Base-by-base conservation (phyloP, 1,140 invertebrate species). In the Drosophila paulistorum region DNA sequence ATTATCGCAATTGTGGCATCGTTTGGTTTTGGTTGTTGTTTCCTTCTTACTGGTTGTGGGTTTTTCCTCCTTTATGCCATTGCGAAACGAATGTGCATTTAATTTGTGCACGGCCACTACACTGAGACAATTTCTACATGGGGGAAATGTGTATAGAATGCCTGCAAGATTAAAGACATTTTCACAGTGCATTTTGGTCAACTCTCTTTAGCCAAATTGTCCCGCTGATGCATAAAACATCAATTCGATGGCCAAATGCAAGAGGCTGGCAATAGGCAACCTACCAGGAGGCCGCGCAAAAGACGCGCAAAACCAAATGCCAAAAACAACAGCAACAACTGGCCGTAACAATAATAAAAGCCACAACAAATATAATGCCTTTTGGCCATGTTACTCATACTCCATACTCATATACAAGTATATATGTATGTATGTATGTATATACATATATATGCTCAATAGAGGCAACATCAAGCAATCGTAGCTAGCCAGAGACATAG, bases 1-100 rank as follows among this genome's bases (percentile, higher is more conserved):
- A 89, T 89, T 89, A 89, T 89, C 84, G 84, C 80, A 89, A 89
- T 90, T 90, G 85, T 89, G 86, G 84, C 85, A 89, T 89, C 84
- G 81, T 89, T 77, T 83, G 45, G 17, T 51, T 51, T 14, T 48
- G n/a, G 45, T 80, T 80, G 45, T 73, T 74, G 78, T 63, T 17
- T 55, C 55, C 66, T 63, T 64, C 17, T 60, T 55, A 48, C 64
- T 62, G 57, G 45, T 61, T 73, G 68, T 78, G 68, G 37, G 37
- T 39, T 65, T 82, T 86, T 82, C 65, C 67, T 70, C 65, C 67
- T 70, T 65, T 65, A 41, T 68, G 83, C 72, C 67, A 71, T 51
- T 42, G 42, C 14, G 11, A 58, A 68, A 59, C 82, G 76, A 86
- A 86, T 87, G 79, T 87, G 79, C 82, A 86, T 87, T 86, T 86